Percentiles rank a stretch among this genome's conserved stretches.
Evolutionary conservation across 2,113 vertebrate species (phyloP).

Genomic region (Halcyon senegalensis): DNA sequence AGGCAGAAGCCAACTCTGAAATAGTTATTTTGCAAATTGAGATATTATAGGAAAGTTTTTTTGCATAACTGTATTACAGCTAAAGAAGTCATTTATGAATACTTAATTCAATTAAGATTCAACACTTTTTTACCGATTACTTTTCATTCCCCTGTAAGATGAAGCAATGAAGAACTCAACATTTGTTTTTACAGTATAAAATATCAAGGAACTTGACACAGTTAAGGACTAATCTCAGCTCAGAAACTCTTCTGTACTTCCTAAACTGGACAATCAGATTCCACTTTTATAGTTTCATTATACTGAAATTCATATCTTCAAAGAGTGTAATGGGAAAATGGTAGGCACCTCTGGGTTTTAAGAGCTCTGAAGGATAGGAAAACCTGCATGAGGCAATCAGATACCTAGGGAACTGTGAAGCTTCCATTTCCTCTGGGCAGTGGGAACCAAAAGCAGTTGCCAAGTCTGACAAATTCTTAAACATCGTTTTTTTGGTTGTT

Average conservation of each 20-base stretch:
- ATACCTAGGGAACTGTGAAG: neutral
- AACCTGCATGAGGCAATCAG: neutral
- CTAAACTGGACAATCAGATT: neutral
- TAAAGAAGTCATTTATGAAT: neutral
- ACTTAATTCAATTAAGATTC: neutral
- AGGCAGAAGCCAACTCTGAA: neutral
- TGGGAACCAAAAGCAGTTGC: neutral
- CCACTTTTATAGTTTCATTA: neutral
- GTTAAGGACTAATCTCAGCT: neutral
- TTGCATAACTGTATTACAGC: neutral
- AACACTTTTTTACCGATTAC: neutral
- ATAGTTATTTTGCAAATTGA: neutral
- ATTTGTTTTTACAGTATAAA: neutral
- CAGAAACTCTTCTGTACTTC: neutral
- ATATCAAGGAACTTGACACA: neutral
- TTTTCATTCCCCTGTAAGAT: neutral
- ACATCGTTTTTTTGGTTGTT: no score
- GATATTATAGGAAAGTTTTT: neutral
- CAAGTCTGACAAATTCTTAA: conserved; percentile 31
- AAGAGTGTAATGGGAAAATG: neutral
- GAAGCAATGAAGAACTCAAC: neutral
- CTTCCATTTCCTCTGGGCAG: neutral
- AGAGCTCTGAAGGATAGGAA: neutral
- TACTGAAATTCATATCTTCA: neutral
- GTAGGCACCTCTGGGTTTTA: neutral